These are phyloP conservation scores for Mya arenaria DNA, from an alignment of 1,140 invertebrate species.

Conservation along the genomic window DNA sequence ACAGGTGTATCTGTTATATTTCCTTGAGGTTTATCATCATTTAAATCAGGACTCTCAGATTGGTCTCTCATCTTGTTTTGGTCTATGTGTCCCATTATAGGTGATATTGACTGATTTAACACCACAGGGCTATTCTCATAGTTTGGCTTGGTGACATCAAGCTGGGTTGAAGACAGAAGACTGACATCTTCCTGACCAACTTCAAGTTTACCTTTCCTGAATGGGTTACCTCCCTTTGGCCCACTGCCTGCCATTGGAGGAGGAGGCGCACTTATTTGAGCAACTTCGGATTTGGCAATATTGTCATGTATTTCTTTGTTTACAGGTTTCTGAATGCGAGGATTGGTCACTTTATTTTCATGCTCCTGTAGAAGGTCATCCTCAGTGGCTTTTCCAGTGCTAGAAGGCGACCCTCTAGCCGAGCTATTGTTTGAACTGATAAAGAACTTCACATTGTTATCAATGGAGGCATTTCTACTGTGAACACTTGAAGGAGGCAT, in stretches of 20 bases:
- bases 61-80: not conserved
- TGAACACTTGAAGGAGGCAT: conserved; percentile 54
- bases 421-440: conserved; percentile 64
- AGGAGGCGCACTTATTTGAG: conserved; percentile 24
- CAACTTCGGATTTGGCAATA: too few relatives aligned
- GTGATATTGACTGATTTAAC: conserved; percentile 45
- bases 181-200: not conserved
- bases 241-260: conserved; percentile 36
- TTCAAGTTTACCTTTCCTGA: conserved; percentile 46
- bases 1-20: conserved; percentile 38
- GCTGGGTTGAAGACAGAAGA: conserved; percentile 19
- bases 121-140: conserved; percentile 46
- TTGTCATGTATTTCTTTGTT: not conserved
- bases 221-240: conserved; percentile 56
- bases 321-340: not conserved
- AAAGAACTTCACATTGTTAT: conserved; percentile 67
- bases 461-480: conserved; percentile 66
- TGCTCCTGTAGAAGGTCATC: not conserved
- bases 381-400: conserved; percentile 20
- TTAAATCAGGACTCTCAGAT: conserved; percentile 33
- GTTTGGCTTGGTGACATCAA: conserved; percentile 28
- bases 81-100: conserved; percentile 1
- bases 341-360: not conserved
- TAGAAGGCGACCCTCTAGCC: conserved; percentile 31
- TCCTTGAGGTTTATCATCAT: too few relatives aligned